Base-by-base conservation (phyloP, 1,140 invertebrate species). In the Mya arenaria region DNA sequence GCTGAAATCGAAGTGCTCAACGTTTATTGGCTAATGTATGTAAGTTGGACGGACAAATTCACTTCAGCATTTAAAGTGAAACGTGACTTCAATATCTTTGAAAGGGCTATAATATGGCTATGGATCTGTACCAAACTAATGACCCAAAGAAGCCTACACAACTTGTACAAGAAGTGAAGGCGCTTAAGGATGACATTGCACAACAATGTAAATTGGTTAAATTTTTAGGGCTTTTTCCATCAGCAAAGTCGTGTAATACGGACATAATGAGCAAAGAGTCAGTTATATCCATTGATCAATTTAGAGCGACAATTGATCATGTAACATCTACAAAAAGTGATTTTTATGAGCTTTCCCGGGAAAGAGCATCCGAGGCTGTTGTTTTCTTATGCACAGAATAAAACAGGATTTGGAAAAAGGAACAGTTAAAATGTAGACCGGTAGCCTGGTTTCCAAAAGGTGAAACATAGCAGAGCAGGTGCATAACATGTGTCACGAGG, bases 331-430 rank as follows among this genome's bases (percentile, higher is more conserved):
- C 30, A 10, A 6, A 17, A 10, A 37, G 23, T 34, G 25, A 71
- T 28, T 25, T 28, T 4, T 72, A 34, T 44, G 58, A 75, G 32
- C 36, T 62, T 17, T 39, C 4, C 1, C 4, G 73, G 2, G 56
- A 63, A 44, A 62, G 58, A 62, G 55, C 56, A 41, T 25, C 55
- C 2, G 72, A 75, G 39, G 32, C 72, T 13, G 37, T 60, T 0
- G 34, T 44, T 5, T 63, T 75, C 44, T 5, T 75, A 32, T 19
- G 19, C 37, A 4, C 56, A 0, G 56, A 62, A 19, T 23, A 62
- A 19, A 58, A 75, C 30, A 39, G 73, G 32, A 75, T 30, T 32
- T 75, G 73, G 72, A 23, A 60, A 63, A 75, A 63, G n/a, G 39
- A 63, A 6, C 6, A 19, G 6, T 8, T 75, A 5, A 39, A n/a